Base-by-base conservation (phyloP, 2,113 vertebrate genomes). In the Athene noctua region DNA sequence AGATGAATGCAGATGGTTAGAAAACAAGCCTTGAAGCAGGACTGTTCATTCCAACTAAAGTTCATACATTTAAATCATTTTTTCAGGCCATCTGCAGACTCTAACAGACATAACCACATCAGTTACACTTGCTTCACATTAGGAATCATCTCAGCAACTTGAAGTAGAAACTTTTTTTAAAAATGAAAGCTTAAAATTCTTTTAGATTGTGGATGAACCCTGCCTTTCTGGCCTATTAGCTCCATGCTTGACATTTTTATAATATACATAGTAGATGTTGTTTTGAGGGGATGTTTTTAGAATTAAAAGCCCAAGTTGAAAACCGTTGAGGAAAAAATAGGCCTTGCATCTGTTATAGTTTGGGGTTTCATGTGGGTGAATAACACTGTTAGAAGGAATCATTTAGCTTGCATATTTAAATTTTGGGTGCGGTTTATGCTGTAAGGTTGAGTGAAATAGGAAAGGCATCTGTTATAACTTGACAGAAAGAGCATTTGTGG, bases 61-160 rank as follows among this genome's bases (percentile, higher is more conserved):
- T 96, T 96, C 87, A 90, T 96, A 94, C 82, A 95, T 96, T 92
- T 94, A 96, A 96, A 93, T 97, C 75, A 86, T 95, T 90, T 90
- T 97, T 96, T 90, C 88, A 83, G 95, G 94, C 94, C 90, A 92
- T 96, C 94, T 95, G 82, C 94, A 92, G 86, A 86, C 90, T 94
- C 74, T 72, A 95, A 61, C 71, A 94, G 49, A 73, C 90, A 74
- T 92, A 96, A 93, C 92, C 83, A 78, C 82, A 83, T 83, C 70
- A 90, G 52, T 97, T 93, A 58, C 47, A 73, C 74, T 96, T 91
- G 66, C 54, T 96, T 88, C 51, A 88, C 58, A 32, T 91, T 73
- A 54, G 49, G 81, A 91, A 79, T 91, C 67, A 80, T 92, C 85
- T 86, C 88, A 93, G 38, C 10, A 77, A 80, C 72, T 86, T 74